Evolutionary conservation across 2,113 vertebrate species (phyloP), one percentile per base, ranked within the genome.

Genomic region (Panthera uncia): DNA sequence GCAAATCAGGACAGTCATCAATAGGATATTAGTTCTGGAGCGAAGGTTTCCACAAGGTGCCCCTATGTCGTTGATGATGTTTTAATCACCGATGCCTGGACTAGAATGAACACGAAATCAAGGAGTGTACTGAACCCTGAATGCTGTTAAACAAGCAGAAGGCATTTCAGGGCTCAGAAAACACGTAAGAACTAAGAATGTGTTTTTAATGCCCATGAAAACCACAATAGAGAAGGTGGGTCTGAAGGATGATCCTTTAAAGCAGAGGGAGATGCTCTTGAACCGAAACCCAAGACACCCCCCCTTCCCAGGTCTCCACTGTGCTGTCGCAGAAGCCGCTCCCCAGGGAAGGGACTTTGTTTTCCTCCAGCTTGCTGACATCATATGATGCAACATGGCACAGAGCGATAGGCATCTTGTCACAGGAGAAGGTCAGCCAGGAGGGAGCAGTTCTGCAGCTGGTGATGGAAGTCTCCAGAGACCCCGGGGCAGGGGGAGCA

Each of bases 371-470:
- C 73, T 10, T 95, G 91, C 91, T 98, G 97, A 98, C 93, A 94
- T 98, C 98, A 98, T 78, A 94, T 98, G 98, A 98, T 98, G 98
- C 97, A 98, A 98, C 38, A 52, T 15, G 27, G 86, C 97, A 98
- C 94, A 98, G 98, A 98, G 88, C 0, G 1, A 82, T 80, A 85
- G 0, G 86, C 48, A 41, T 93, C 95, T 96, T 78, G 80, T 86
- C 98, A 92, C 94, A 84, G 65, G 93, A 96, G 96, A 68, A 91
- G 66, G n/a, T 36, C 52, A 84, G 29, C 79, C 93, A 92, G 2
- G 55, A 21, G 74, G 33, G 65, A 90, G 38, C 12, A n/a, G 78
- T 50, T 73, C 94, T 71, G 97, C 87, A 94, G 80, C 89, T 74
- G 96, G 61, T 76, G 14, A 31, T 69, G 71, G 84, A 93, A 93